Percentiles rank a stretch among this genome's conserved stretches.
These are phyloP conservation scores for Coenonympha arcania DNA, from an alignment of 2,888 invertebrate genomes.

Conservation along the genomic window DNA sequence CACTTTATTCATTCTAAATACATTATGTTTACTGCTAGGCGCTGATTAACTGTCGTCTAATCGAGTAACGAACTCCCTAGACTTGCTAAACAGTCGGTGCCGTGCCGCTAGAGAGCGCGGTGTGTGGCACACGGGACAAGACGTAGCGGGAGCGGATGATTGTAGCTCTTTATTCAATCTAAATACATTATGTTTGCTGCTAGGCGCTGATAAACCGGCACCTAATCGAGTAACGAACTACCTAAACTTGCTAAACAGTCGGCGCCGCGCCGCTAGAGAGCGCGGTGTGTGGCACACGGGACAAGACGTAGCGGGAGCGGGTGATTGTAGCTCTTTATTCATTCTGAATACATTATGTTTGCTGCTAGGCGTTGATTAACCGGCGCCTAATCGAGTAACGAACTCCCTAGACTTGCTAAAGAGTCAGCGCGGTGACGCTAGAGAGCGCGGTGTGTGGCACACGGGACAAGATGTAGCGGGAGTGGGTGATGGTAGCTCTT, in stretches of 20 bases:
- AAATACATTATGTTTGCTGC: slow-evolving; percentile 58
- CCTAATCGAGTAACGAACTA: slow-evolving; percentile 70
- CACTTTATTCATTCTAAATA: slow-evolving; percentile 39
- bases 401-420: slow-evolving; percentile 60
- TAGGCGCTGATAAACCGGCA: slow-evolving; percentile 62
- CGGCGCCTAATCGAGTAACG: slow-evolving; percentile 66
- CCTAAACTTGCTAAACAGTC: slow-evolving; percentile 60
- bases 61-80: slow-evolving; percentile 67
- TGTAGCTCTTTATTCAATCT: slow-evolving; percentile 19
- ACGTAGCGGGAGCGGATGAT: slow-evolving; percentile 23
- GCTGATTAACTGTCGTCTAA: slow-evolving; percentile 64
- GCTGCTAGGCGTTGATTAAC: slow-evolving; percentile 63
- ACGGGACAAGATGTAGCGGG: slow-evolving; percentile 25
- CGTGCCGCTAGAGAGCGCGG: slow-evolving; percentile 36
- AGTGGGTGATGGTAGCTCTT: neutral
- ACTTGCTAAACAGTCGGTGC: slow-evolving; percentile 59
- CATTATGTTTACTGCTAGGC: slow-evolving; percentile 57
- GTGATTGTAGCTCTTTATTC: slow-evolving; percentile 30
- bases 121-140: slow-evolving; percentile 18
- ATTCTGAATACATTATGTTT: slow-evolving; percentile 54
- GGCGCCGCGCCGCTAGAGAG: slow-evolving; percentile 38
- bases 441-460: slow-evolving; percentile 29
- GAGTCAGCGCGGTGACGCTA: slow-evolving; percentile 47
- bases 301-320: slow-evolving; percentile 23
- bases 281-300: slow-evolving; percentile 23